These are phyloP conservation scores for Hyposoter didymator DNA, from an alignment of 2,888 invertebrate species.

Conservation along the genomic window DNA sequence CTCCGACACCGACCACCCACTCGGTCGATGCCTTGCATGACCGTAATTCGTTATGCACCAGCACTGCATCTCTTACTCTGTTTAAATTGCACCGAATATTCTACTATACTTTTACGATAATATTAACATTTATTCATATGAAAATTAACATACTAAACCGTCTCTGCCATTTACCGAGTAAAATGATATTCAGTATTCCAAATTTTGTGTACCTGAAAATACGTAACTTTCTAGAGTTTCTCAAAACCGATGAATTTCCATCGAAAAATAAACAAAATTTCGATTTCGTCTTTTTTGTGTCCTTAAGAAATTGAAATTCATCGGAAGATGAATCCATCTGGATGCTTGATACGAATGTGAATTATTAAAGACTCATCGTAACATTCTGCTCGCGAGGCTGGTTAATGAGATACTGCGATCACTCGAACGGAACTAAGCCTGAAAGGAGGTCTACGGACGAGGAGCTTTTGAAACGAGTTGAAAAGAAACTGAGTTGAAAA, in stretches of 20 bases:
- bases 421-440: conserved; percentile 1
- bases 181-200: not conserved
- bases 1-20: conserved; percentile 37
- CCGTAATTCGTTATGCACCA: conserved; percentile 67
- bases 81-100: conserved; percentile 53
- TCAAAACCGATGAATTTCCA: not conserved
- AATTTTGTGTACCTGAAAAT: not conserved
- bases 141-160: conserved; percentile 22
- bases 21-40: conserved; percentile 65
- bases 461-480: conserved; percentile 31
- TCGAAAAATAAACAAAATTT: not conserved
- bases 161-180: conserved; percentile 10
- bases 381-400: not conserved
- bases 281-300: too few species aligned
- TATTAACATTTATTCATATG: not conserved
- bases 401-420: conserved; percentile 30
- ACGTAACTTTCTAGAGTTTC: not conserved
- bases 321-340: not conserved
- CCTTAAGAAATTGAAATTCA: not conserved
- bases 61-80: conserved; percentile 61
- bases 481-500: conserved; percentile 47
- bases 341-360: not conserved
- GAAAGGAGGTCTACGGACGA: not conserved
- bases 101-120: not conserved
- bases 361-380: conserved; percentile 9